Conservation (phyloP, 2,113 vertebrate species). For the Prunella himalayana region DNA sequence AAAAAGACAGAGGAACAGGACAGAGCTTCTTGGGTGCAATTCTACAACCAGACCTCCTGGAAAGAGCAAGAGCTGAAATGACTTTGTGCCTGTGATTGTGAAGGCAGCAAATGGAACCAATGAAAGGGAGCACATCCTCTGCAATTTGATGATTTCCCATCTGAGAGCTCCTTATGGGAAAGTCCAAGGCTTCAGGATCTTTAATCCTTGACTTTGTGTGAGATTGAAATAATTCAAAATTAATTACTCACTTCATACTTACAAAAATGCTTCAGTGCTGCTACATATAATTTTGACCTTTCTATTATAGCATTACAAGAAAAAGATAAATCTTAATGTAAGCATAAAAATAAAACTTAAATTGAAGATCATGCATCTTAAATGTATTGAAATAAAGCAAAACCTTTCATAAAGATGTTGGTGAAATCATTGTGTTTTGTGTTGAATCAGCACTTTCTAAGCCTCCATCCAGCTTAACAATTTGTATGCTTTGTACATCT, state of each 20-base stretch:
- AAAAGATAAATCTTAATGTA: neutral
- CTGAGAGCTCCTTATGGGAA: neutral
- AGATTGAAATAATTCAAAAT: neutral
- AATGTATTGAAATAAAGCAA: neutral
- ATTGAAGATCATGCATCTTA: neutral
- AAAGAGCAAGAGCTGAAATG: neutral
- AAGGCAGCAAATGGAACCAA: neutral
- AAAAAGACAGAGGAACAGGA: neutral
- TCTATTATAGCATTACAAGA: neutral
- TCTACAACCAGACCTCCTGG: neutral
- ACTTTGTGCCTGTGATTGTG: neutral
- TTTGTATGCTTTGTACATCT: neutral
- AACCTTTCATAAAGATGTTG: accelerated
- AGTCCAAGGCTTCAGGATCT: neutral
- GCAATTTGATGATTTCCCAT: neutral
- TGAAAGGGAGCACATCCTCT: neutral
- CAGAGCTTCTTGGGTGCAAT: neutral
- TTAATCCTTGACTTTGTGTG: neutral
- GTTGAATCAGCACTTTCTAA: neutral
- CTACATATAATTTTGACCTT: neutral
- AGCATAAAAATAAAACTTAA: neutral
- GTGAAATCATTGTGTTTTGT: neutral
- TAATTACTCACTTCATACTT: neutral
- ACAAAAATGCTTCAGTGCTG: neutral
- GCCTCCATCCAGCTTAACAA: neutral